These are phyloP conservation scores for Gyps fulvus DNA, from an alignment of 2,113 vertebrate genomes.

Conservation along the genomic window DNA sequence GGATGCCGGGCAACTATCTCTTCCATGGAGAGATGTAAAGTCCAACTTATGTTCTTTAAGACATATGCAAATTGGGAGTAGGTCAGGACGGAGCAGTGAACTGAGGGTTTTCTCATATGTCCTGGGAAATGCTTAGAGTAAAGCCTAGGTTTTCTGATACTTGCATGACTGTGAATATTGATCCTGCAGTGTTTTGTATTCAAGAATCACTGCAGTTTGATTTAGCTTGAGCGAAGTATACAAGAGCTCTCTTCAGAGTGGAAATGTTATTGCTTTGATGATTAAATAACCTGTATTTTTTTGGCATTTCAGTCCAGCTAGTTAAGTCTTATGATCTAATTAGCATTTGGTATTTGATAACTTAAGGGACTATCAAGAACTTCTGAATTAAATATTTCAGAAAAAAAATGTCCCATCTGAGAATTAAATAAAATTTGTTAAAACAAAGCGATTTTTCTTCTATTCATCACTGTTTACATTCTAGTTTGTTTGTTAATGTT, in stretches of 20 bases:
- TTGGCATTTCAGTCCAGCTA: constrained; percentile 65
- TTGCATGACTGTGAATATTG: not conserved
- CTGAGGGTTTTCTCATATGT: not conserved
- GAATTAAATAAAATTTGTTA: constrained; percentile 41
- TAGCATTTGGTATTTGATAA: constrained; percentile 73
- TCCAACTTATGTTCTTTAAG: not conserved
- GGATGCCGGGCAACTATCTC: not conserved
- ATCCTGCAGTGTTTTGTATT: not conserved
- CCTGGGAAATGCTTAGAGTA: not conserved
- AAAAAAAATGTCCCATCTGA: constrained; percentile 56
- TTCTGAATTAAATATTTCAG: constrained; percentile 67
- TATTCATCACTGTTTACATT: constrained; percentile 51
- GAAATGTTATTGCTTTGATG: constrained; percentile 22
- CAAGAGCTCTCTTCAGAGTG: not conserved
- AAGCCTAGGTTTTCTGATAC: not conserved
- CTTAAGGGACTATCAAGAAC: constrained; percentile 55
- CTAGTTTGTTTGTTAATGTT: constrained; percentile 65
- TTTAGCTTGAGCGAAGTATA: not conserved
- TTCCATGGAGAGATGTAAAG: not conserved
- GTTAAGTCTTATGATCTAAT: constrained; percentile 70
- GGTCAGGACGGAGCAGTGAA: not conserved
- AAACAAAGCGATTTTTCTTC: constrained; percentile 43
- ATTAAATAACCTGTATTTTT: constrained; percentile 70
- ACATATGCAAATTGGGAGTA: fast-evolving
- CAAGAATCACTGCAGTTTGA: not conserved